phyloP scores from a whole-genome alignment of 1,140 invertebrate genomes.

The Drosophila watanabei region DNA sequence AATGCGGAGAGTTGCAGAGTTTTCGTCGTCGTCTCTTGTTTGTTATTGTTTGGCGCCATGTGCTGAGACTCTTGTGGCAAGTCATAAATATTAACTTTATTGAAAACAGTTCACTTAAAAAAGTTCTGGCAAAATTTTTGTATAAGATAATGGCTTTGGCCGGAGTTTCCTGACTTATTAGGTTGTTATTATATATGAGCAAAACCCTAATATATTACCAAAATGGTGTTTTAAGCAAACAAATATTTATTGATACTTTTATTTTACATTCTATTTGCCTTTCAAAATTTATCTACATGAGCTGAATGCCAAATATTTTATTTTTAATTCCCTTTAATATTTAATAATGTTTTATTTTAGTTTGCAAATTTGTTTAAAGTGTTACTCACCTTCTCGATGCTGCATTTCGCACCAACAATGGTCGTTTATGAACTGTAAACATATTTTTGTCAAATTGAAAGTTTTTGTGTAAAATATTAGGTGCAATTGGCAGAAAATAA shows the following conservation, averaged over 20 bases:
- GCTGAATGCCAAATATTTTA: too few relatives aligned
- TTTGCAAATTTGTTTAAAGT: not conserved
- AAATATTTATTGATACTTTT: not conserved
- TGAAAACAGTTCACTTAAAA: conserved; percentile 3
- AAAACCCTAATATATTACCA: too few relatives aligned
- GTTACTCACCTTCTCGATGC: conserved; percentile 79
- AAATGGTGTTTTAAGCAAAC: not conserved
- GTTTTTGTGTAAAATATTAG: not conserved
- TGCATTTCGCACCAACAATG: conserved; percentile 89
- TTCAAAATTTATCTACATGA: not conserved
- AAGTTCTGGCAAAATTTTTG: not conserved
- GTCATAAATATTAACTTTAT: conserved; percentile 60
- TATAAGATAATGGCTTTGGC: not conserved
- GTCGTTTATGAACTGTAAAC: conserved; percentile 87
- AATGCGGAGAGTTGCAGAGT: conserved; percentile 34
- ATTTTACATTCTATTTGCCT: not conserved
- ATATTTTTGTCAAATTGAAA: conserved; percentile 3
- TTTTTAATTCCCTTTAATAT: too few relatives aligned
- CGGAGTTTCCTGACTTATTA: not conserved
- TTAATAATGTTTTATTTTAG: not conserved
- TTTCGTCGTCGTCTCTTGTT: conserved; percentile 32
- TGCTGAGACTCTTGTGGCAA: conserved; percentile 41
- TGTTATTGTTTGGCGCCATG: conserved; percentile 63
- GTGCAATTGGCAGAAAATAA: not conserved
- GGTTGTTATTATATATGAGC: not conserved